Conservation (phyloP, 2,113 vertebrate genomes). For the Athene cunicularia region DNA sequence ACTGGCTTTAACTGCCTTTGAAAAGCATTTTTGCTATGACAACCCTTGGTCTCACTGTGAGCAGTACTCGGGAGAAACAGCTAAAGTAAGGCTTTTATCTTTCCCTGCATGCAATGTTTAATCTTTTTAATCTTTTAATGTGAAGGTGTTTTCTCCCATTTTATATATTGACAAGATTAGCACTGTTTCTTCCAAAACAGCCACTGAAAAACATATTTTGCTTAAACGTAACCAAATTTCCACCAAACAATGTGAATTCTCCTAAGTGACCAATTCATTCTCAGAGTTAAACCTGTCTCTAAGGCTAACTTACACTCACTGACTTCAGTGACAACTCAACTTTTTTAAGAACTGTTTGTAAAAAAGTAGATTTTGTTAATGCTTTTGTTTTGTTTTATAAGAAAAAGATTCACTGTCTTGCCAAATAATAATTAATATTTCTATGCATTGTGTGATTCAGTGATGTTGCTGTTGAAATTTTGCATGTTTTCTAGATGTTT, state of each 20-base stretch:
- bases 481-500: slow-evolving; percentile 74
- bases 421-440: slow-evolving; percentile 64
- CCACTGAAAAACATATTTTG: not conserved
- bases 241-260: slow-evolving; percentile 34
- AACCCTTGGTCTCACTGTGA: slow-evolving; percentile 34
- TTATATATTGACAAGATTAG: slow-evolving; percentile 42
- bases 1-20: slow-evolving; percentile 49
- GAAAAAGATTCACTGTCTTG: slow-evolving; percentile 43
- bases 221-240: slow-evolving; percentile 7
- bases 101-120: slow-evolving; percentile 43
- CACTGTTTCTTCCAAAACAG: slow-evolving; percentile 24
- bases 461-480: slow-evolving; percentile 63
- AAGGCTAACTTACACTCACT: slow-evolving; percentile 25
- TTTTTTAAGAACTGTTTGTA: slow-evolving; percentile 60
- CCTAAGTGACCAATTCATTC: not conserved
- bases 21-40: slow-evolving; percentile 55
- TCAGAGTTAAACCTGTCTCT: slow-evolving; percentile 20
- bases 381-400: slow-evolving; percentile 56
- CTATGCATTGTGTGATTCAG: slow-evolving; percentile 72
- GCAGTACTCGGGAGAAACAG: slow-evolving; percentile 31
- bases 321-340: slow-evolving; percentile 21
- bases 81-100: slow-evolving; percentile 32
- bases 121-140: slow-evolving; percentile 56
- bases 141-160: slow-evolving; percentile 52
- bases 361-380: not conserved